Conservation (phyloP, 2,797 vertebrate species). For the Clarias pachynema region DNA sequence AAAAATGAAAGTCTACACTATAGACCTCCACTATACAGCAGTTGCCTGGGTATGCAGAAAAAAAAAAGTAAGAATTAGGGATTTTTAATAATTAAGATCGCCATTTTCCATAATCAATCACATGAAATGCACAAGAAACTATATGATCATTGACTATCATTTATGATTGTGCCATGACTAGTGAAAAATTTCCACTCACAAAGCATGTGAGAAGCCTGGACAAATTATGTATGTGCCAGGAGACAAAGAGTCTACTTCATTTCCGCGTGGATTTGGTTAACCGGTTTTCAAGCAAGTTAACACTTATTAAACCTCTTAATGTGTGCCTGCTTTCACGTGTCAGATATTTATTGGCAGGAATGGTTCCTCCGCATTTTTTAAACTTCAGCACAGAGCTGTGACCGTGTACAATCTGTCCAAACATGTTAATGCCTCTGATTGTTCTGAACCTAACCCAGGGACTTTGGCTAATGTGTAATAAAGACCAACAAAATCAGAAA, state of each 20-base stretch:
- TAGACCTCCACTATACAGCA: too few relatives aligned
- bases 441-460: background rate
- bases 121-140: too few relatives aligned
- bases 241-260: background rate
- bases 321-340: conserved; percentile 24
- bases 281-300: conserved; percentile 21
- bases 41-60: too few relatives aligned
- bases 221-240: background rate
- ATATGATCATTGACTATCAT: too few relatives aligned
- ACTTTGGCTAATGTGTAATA: background rate
- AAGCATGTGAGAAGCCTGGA: background rate
- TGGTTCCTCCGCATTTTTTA: background rate
- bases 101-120: too few relatives aligned
- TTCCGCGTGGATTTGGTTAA: background rate
- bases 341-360: background rate
- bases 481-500: background rate
- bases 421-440: conserved; percentile 46
- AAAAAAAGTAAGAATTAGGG: too few relatives aligned
- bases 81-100: too few relatives aligned
- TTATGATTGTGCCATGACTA: too few relatives aligned
- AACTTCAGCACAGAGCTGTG: background rate
- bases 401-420: conserved; percentile 16
- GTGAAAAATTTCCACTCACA: too few relatives aligned
- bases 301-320: conserved; percentile 40
- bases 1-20: background rate